Evolutionary conservation across 2,113 vertebrate genomes (phyloP).

Genomic region (Pundamilia nyererei): DNA sequence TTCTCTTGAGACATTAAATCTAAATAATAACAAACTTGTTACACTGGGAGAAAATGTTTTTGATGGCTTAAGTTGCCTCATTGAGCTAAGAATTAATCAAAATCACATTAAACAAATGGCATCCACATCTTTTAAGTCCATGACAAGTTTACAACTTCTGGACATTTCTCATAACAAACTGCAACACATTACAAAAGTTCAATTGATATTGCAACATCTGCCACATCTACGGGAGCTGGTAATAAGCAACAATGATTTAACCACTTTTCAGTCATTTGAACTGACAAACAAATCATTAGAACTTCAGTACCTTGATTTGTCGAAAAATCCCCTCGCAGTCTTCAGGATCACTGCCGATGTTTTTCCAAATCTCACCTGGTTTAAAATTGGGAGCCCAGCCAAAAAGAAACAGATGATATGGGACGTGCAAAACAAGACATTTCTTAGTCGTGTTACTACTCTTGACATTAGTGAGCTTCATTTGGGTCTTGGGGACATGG

Average conservation of each 20-base stretch:
- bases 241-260: neutral
- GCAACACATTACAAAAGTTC: neutral
- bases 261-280: slow-evolving; percentile 18
- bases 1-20: slow-evolving; percentile 39
- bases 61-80: slow-evolving; percentile 50
- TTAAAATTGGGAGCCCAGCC: slow-evolving; percentile 35
- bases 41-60: slow-evolving; percentile 29
- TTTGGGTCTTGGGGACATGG: slow-evolving; percentile 11
- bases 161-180: slow-evolving; percentile 51
- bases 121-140: slow-evolving; percentile 13
- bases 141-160: slow-evolving; percentile 38
- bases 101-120: slow-evolving; percentile 29
- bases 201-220: slow-evolving; percentile 27
- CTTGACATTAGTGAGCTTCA: slow-evolving; percentile 52
- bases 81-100: slow-evolving; percentile 3
- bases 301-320: slow-evolving; percentile 38
- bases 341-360: slow-evolving; percentile 49
- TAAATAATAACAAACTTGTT: slow-evolving; percentile 41
- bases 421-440: slow-evolving; percentile 45
- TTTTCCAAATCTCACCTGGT: slow-evolving; percentile 50
- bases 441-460: slow-evolving; percentile 43
- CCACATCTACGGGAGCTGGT: slow-evolving; percentile 17
- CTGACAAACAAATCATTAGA: slow-evolving; percentile 31
- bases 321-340: slow-evolving; percentile 30
- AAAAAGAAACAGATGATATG: slow-evolving; percentile 11